Conservation (phyloP, 2,888 invertebrate genomes). For the Coecobrya sp. region DNA sequence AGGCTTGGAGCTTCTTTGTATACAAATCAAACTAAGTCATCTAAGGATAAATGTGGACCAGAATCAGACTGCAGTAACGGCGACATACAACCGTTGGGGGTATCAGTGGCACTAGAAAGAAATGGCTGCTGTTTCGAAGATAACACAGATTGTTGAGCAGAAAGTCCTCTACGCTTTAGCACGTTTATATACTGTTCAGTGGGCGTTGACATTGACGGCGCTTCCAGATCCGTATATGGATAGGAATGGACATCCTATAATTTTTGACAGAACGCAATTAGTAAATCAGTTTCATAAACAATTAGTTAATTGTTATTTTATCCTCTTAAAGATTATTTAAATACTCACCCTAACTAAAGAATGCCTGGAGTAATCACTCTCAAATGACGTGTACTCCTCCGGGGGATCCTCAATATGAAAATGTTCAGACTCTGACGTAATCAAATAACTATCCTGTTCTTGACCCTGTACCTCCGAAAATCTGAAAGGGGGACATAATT, state of each 20-base stretch:
- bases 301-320: no score
- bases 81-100: slow-evolving; percentile 34
- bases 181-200: slow-evolving; percentile 59
- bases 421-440: neutral
- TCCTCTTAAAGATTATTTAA: no score
- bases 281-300: neutral
- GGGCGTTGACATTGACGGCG: slow-evolving; percentile 61
- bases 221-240: no score
- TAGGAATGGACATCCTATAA: no score
- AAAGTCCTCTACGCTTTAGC: neutral
- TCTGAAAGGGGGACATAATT: neutral
- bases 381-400: slow-evolving; percentile 66
- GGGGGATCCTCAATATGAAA: slow-evolving; percentile 62
- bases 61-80: slow-evolving; percentile 45
- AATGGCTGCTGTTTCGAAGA: slow-evolving; percentile 11
- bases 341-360: neutral
- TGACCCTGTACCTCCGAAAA: neutral
- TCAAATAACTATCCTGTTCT: slow-evolving; percentile 16
- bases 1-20: slow-evolving; percentile 25
- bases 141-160: neutral
- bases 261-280: neutral
- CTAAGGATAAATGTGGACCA: slow-evolving; percentile 26
- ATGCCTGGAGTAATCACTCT: slow-evolving; percentile 38
- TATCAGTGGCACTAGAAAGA: neutral
- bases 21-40: slow-evolving; percentile 58